A percentile compares a stretch with the other conserved stretches of the same genome.
phyloP scores from a whole-genome alignment of 2,113 vertebrate genomes.

The Aegotheles bennettii region DNA sequence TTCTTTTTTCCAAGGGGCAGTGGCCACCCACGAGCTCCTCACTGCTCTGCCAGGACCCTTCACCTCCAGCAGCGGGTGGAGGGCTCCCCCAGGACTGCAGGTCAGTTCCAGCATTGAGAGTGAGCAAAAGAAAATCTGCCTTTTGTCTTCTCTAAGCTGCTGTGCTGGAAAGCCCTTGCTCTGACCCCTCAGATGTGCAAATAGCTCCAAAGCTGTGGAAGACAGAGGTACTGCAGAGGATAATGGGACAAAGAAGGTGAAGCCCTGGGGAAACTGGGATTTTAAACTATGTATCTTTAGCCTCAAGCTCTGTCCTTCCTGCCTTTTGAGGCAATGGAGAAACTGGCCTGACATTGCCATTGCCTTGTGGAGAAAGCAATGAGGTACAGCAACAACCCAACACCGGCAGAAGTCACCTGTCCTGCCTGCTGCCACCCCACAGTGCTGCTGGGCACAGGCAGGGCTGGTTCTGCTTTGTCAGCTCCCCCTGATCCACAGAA shows the following conservation, averaged over 20 bases:
- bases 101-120: background rate
- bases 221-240: background rate
- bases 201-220: background rate
- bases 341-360: background rate
- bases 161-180: background rate
- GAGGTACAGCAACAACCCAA: background rate
- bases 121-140: background rate
- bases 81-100: background rate
- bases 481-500: background rate
- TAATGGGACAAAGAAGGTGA: background rate
- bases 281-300: background rate
- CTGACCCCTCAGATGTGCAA: conserved; percentile 32
- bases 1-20: background rate
- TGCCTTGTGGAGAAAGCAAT: rapidly evolving
- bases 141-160: background rate
- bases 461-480: background rate
- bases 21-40: background rate
- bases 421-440: background rate
- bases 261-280: background rate
- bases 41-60: background rate
- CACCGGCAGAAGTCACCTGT: rapidly evolving
- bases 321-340: background rate
- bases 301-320: background rate
- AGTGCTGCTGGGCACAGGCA: background rate
- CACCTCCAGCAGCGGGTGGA: background rate